These are phyloP conservation scores for Solea solea DNA, from an alignment of 2,113 vertebrate genomes.

Conservation along the genomic window DNA sequence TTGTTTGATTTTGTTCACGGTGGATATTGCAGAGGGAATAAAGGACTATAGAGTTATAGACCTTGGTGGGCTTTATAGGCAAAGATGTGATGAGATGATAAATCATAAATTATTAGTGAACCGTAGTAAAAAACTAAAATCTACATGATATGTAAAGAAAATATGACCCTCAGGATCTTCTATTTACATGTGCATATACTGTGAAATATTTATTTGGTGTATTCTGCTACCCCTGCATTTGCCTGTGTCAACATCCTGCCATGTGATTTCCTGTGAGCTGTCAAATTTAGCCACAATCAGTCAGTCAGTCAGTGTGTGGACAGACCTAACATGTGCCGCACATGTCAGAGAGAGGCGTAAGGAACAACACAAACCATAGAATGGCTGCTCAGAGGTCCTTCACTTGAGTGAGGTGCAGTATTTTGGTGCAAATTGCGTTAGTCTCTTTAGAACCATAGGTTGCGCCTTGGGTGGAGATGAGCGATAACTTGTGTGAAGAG, in stretches of 20 bases:
- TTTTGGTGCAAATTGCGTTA: conserved; percentile 17
- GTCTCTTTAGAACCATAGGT: conserved; percentile 2
- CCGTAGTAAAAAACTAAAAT: no score
- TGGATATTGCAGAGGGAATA: no score
- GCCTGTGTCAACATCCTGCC: conserved; percentile 54
- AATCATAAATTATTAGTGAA: no score
- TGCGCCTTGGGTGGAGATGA: background rate
- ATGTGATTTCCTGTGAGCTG: conserved; percentile 65
- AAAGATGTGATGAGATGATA: no score
- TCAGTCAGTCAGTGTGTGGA: background rate
- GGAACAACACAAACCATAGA: background rate
- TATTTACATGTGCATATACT: background rate
- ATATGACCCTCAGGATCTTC: no score
- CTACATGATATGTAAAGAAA: no score
- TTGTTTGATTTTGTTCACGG: no score
- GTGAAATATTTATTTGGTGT: background rate
- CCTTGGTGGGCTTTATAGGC: no score
- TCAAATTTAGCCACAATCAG: conserved; percentile 1
- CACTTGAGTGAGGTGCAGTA: no score
- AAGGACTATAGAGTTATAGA: no score
- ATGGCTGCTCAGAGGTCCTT: background rate
- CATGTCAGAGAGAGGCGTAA: conserved; percentile 7
- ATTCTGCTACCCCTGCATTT: background rate
- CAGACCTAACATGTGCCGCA: conserved; percentile 12
- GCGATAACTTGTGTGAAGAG: background rate